Base-by-base conservation (phyloP, 2,113 vertebrate genomes). In the Plestiodon gilberti region DNA sequence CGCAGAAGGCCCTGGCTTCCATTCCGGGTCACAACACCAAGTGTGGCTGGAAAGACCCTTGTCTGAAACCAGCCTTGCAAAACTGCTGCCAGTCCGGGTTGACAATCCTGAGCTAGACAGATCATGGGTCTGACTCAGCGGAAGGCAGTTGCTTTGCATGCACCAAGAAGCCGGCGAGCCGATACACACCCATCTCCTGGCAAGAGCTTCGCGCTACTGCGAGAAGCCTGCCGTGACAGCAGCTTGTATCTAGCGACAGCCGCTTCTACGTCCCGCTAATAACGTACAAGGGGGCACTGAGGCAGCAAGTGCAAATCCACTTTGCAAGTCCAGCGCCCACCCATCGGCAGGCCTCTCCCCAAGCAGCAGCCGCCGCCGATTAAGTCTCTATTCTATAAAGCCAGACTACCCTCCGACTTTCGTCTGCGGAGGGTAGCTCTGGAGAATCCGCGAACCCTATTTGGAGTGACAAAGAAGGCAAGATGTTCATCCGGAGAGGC, bases 191-290 rank as follows among this genome's bases (percentile, higher is more conserved):
- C 30, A 3, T 40, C 28, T 61, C 55, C 20, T 61, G 76, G 48
- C 55, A 33, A 59, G 4, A 33, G 33, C 17, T 43, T 78, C 30
- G 57, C 15, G 8, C 30, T 59, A 18, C 6, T 6, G 57, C 14
- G 20, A 30, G 15, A 5, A 57, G 30, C 55, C 17, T 35, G 55
- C 3, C 48, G 35, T 3, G 76, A 33, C 76, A 78, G 55, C n/a
- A 1, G 52, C 61, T 11, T 35, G 59, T 18, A 15, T 30, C 23
- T 4, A 30, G 14, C 13, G 59, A 59, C 8, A 61, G 30, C 7
- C 0, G 3, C 20, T 3, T 6, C 30, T 0, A 0, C 0, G 30
- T 61, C 73, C 78, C 69, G 78, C 10, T 0, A 0, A 71, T 67
- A 38, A 81, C 1, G n/a, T 8, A 1, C 7, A 33, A 25, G 43